These are phyloP conservation scores for Heliconius nattereri DNA, from an alignment of 1,140 invertebrate species.

Conservation along the genomic window DNA sequence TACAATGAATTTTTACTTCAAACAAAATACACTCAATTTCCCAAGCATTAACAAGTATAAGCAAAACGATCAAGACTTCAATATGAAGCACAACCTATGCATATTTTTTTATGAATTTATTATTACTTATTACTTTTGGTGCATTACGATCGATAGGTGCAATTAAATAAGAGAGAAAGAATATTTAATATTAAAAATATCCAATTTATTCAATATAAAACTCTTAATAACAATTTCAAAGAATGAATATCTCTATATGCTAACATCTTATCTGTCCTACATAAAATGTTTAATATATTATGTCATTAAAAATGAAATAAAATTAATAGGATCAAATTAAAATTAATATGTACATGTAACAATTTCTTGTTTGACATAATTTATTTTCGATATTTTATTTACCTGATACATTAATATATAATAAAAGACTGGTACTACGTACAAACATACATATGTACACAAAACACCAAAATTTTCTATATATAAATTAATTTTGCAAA, in stretches of 20 bases:
- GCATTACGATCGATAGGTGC: neutral
- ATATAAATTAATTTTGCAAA: neutral
- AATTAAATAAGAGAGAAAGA: neutral
- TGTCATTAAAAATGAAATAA: neutral
- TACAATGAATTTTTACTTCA: neutral
- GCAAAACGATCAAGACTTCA: neutral
- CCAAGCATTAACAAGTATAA: neutral
- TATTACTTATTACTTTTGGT: neutral
- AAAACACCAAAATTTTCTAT: slow-evolving; percentile 21
- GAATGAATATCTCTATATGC: neutral
- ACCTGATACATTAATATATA: neutral
- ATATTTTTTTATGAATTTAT: neutral
- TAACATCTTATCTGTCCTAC: neutral
- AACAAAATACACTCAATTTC: slow-evolving; percentile 1
- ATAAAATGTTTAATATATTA: neutral
- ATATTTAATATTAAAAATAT: neutral
- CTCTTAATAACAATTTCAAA: neutral
- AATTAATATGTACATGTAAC: neutral
- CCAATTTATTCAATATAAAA: neutral
- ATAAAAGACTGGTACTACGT: neutral
- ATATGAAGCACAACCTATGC: neutral
- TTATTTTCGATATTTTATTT: neutral
- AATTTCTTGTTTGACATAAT: neutral
- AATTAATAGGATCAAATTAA: neutral
- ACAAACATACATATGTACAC: slow-evolving; percentile 18